These are phyloP conservation scores for Xylocopa sonorina DNA, from an alignment of 1,140 invertebrate genomes.

Conservation along the genomic window DNA sequence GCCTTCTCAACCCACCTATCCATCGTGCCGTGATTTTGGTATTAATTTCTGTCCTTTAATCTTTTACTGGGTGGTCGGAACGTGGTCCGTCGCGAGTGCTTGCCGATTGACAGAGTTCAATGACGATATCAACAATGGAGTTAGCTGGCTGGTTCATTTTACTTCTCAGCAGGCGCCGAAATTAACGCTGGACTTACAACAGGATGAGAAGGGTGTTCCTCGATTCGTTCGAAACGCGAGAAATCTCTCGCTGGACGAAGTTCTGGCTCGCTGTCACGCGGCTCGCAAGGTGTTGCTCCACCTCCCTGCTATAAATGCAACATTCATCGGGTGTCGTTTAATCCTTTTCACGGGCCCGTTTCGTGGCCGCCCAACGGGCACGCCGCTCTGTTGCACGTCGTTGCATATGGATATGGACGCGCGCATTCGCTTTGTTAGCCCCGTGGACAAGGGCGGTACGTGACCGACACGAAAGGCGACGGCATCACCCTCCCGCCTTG, in stretches of 20 bases:
- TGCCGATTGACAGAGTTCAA: not conserved
- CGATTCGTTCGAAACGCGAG: slow-evolving; percentile 17
- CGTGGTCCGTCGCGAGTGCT: not conserved
- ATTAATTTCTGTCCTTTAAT: slow-evolving; percentile 11
- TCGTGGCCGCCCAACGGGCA: not conserved
- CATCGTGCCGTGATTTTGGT: not conserved
- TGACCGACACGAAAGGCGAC: slow-evolving; percentile 38
- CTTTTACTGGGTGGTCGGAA: not conserved
- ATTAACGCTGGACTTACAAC: slow-evolving; percentile 4
- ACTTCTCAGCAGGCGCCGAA: not conserved
- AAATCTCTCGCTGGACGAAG: not conserved
- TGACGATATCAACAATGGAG: not conserved
- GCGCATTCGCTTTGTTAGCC: slow-evolving; percentile 34
- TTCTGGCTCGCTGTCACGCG: slow-evolving; percentile 34
- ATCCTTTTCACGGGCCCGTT: slow-evolving; percentile 22
- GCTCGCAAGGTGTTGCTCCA: not conserved
- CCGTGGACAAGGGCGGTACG: slow-evolving; percentile 37
- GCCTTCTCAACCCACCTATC: not conserved
- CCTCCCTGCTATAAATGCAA: slow-evolving; percentile 43
- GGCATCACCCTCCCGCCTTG: slow-evolving; percentile 29
- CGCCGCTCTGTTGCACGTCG: slow-evolving; percentile 27
- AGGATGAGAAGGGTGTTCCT: not conserved
- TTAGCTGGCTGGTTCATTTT: not conserved
- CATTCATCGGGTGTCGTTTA: slow-evolving; percentile 28
- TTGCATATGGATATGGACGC: slow-evolving; percentile 51